Conservation (phyloP, 2,113 vertebrate species). For the Mustelus asterias region DNA sequence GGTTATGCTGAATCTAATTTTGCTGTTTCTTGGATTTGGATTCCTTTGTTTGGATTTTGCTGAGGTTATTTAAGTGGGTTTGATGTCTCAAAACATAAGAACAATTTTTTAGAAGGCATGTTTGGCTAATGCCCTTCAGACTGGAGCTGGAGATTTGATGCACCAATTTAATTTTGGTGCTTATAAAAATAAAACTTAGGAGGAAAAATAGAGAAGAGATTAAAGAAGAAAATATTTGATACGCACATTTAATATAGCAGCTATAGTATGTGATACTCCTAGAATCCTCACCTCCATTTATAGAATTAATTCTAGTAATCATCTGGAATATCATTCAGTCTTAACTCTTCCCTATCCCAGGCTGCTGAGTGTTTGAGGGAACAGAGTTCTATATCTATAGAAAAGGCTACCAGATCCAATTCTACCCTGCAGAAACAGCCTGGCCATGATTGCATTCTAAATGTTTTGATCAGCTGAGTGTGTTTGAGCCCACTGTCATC, state of each 20-base stretch:
- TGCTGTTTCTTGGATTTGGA: background rate
- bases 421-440: background rate
- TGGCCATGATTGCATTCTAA: background rate
- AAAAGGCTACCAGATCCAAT: background rate
- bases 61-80: background rate
- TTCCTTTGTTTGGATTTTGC: background rate
- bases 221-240: background rate
- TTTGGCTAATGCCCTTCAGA: background rate
- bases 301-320: background rate
- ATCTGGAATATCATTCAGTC: background rate
- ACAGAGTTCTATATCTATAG: background rate
- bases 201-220: background rate
- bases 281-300: background rate
- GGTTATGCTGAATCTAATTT: background rate
- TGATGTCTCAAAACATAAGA: background rate
- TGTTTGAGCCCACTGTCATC: background rate
- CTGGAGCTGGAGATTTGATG: background rate
- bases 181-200: background rate
- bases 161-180: background rate
- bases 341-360: background rate
- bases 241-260: background rate
- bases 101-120: background rate
- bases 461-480: background rate
- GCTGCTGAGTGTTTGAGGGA: background rate
- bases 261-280: background rate